These are phyloP conservation scores for Amphipoea lucens DNA, from an alignment of 2,888 invertebrate genomes.

Conservation along the genomic window DNA sequence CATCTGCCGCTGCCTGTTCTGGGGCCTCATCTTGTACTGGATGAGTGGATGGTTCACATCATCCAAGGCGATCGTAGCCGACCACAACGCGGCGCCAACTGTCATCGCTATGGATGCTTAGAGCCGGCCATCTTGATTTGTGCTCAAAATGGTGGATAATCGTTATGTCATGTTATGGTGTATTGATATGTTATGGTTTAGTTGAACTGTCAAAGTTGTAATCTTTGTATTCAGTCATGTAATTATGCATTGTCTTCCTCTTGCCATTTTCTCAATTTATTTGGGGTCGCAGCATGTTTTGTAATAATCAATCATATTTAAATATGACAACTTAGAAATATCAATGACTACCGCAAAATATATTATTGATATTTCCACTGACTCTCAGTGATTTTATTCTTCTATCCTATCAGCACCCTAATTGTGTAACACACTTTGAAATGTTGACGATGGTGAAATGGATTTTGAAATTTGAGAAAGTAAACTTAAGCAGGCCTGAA, in stretches of 20 bases:
- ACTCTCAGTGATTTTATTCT: background rate
- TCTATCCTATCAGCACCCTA: background rate
- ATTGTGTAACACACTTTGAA: background rate
- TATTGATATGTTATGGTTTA: no score
- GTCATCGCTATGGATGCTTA: constrained; percentile 75
- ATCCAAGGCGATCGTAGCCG: constrained; percentile 69
- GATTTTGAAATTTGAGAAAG: no score
- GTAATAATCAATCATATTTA: background rate
- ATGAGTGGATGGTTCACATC: constrained; percentile 80
- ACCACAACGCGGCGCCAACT: constrained; percentile 67
- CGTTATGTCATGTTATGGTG: constrained; percentile 3
- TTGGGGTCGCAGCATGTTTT: background rate
- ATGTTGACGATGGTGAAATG: no score
- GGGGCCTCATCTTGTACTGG: constrained; percentile 91
- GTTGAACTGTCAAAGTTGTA: background rate
- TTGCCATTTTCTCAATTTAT: background rate
- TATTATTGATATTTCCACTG: no score
- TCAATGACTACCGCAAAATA: background rate
- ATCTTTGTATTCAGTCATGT: background rate
- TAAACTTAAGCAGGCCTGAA: no score
- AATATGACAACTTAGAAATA: background rate
- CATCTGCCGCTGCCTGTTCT: constrained; percentile 92
- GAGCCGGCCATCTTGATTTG: constrained; percentile 28
- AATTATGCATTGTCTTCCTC: background rate
- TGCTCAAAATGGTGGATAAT: background rate